phyloP scores from a whole-genome alignment of 2,797 vertebrate species.

The Bufotes viridis region DNA sequence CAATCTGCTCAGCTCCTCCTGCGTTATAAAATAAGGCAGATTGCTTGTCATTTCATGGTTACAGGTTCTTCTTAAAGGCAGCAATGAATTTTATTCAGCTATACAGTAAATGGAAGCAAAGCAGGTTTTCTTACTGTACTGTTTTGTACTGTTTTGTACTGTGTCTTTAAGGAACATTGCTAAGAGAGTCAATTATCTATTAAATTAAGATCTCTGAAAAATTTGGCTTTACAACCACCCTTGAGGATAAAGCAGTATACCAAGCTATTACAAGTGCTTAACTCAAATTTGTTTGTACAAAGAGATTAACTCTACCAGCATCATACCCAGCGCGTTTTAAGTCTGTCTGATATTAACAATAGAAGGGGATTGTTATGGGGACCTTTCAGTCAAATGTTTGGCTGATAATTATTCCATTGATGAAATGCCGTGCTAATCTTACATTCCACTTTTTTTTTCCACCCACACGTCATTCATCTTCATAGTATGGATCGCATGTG shows the following conservation, averaged over 20 bases:
- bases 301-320: conserved; percentile 30
- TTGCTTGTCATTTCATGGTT: too few species aligned
- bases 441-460: neutral
- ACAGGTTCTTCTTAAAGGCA: neutral
- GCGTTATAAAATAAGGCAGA: too few species aligned
- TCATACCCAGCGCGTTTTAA: neutral
- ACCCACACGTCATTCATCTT: conserved; percentile 32
- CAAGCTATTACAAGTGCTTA: conserved; percentile 23
- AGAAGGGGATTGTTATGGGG: neutral
- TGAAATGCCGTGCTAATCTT: conserved; percentile 9
- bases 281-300: conserved; percentile 16
- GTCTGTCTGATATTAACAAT: conserved; percentile 3
- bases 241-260: conserved; percentile 2
- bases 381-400: neutral
- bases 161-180: conserved; percentile 7
- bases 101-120: neutral
- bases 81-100: neutral
- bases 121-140: neutral
- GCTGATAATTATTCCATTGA: conserved; percentile 17
- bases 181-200: conserved; percentile 24
- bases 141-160: neutral
- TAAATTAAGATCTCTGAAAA: conserved; percentile 20
- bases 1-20: too few species aligned
- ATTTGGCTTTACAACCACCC: neutral
- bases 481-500: conserved; percentile 17